A percentile compares a stretch with the other conserved stretches of the same genome.
phyloP scores from a whole-genome alignment of 2,113 vertebrate genomes.

The Corythoichthys haematopterus region DNA sequence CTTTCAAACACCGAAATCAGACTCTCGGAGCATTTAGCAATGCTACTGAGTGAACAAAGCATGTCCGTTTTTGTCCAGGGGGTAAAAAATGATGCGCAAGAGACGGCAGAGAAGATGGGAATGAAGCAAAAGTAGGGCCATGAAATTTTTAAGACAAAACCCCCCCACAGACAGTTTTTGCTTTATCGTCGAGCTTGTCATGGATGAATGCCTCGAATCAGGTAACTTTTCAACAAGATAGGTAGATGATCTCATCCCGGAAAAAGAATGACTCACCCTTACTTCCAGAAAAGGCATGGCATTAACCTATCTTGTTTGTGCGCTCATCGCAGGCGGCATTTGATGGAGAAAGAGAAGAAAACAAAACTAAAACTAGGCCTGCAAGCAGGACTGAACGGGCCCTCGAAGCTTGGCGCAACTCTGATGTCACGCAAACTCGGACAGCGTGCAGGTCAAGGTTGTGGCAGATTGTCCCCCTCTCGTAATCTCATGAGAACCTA shows the following conservation, averaged over 20 bases:
- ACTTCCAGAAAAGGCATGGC: slow-evolving; percentile 11
- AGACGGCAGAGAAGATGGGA: slow-evolving; percentile 18
- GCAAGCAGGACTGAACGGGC: too few relatives aligned
- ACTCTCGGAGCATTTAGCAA: slow-evolving; percentile 36
- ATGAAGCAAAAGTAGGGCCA: slow-evolving; percentile 21
- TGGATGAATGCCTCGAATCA: slow-evolving; percentile 36
- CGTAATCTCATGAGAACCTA: too few relatives aligned
- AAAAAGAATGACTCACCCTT: slow-evolving; percentile 44
- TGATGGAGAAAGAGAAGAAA: slow-evolving; percentile 8
- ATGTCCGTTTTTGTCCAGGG: slow-evolving; percentile 32
- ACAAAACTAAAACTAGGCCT: slow-evolving; percentile 12
- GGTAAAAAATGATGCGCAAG: slow-evolving; percentile 7
- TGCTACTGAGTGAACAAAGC: slow-evolving; percentile 43
- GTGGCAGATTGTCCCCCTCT: too few relatives aligned
- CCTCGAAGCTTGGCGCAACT: too few relatives aligned
- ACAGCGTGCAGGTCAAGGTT: too few relatives aligned
- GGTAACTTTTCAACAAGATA: slow-evolving; percentile 32
- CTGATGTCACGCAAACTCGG: too few relatives aligned
- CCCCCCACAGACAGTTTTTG: slow-evolving; percentile 6
- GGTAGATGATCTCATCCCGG: slow-evolving; percentile 53
- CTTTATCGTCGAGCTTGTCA: slow-evolving; percentile 25
- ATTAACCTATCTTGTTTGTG: slow-evolving; percentile 20
- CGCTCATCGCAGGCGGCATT: not conserved
- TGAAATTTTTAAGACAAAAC: slow-evolving; percentile 50
- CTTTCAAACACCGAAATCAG: slow-evolving; percentile 50